phyloP scores from a whole-genome alignment of 2,113 vertebrate genomes.

The Plectropomus leopardus region DNA sequence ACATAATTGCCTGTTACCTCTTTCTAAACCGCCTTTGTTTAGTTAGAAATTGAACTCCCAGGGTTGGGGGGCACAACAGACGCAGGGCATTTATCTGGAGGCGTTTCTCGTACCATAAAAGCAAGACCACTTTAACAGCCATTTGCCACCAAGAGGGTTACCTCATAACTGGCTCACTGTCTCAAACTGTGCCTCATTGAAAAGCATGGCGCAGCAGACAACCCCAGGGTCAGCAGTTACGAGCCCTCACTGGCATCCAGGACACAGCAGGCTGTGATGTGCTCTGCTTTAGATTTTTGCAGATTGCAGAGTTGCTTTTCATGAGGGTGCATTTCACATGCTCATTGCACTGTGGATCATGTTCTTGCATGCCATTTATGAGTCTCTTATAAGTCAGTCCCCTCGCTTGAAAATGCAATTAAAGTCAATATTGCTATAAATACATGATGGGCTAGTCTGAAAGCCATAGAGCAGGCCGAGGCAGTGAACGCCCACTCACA shows the following conservation, averaged over 20 bases:
- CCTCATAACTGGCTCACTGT: constrained; percentile 13
- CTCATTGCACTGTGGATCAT: constrained; percentile 47
- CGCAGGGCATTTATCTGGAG: constrained; percentile 28
- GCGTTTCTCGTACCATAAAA: constrained; percentile 30
- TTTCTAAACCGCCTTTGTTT: constrained; percentile 45
- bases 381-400: constrained; percentile 66
- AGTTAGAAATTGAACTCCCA: constrained; percentile 40
- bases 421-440: constrained; percentile 76
- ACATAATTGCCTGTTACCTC: constrained; percentile 39
- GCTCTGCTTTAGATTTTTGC: constrained; percentile 40
- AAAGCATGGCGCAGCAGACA: constrained; percentile 27
- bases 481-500: constrained; percentile 46
- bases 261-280: constrained; percentile 26
- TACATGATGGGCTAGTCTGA: constrained; percentile 53
- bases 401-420: constrained; percentile 63
- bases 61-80: constrained; percentile 18
- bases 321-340: constrained; percentile 56
- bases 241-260: constrained; percentile 36
- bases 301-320: constrained; percentile 60
- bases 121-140: constrained; percentile 25
- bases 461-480: constrained; percentile 46
- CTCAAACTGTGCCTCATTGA: constrained; percentile 38
- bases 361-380: constrained; percentile 66
- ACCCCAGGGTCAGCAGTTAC: constrained; percentile 50
- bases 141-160: constrained; percentile 39